Evolutionary conservation across 2,113 vertebrate species (phyloP).

Genomic region (Panurus biarmicus): DNA sequence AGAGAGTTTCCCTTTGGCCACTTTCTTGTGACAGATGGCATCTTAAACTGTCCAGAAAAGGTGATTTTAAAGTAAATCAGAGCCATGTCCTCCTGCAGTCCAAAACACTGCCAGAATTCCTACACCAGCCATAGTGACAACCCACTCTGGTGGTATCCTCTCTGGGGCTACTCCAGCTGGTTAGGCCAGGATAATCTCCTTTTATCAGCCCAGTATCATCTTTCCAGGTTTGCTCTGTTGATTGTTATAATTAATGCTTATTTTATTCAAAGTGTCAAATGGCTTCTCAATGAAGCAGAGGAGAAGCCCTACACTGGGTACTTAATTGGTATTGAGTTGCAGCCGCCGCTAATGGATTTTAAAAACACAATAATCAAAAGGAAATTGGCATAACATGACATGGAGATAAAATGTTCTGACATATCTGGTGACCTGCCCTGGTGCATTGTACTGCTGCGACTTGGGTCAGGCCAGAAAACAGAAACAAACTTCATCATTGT

Average conservation of each 20-base stretch:
- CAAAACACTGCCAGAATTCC: not conserved
- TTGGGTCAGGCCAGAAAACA: not conserved
- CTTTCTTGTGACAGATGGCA: not conserved
- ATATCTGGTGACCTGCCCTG: not conserved
- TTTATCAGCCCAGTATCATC: not conserved
- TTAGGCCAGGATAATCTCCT: not conserved
- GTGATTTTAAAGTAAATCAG: not conserved
- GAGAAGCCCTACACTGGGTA: not conserved
- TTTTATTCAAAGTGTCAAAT: conserved; percentile 28
- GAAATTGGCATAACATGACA: not conserved
- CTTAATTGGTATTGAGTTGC: conserved; percentile 32
- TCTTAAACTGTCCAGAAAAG: not conserved
- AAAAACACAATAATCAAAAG: conserved; percentile 15
- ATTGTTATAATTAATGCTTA: conserved; percentile 31
- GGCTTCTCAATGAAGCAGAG: not conserved
- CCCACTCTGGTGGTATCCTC: not conserved
- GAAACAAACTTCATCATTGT: not conserved
- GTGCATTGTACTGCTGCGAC: fast-evolving
- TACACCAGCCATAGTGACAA: not conserved
- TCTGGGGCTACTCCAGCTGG: not conserved
- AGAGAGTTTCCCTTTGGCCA: not conserved
- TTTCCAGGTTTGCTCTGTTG: not conserved
- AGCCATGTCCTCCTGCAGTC: not conserved
- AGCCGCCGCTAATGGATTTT: not conserved
- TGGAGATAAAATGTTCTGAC: not conserved